These are phyloP conservation scores for Thalassaphorura encarpata DNA, from an alignment of 1,140 invertebrate species.

Conservation along the genomic window DNA sequence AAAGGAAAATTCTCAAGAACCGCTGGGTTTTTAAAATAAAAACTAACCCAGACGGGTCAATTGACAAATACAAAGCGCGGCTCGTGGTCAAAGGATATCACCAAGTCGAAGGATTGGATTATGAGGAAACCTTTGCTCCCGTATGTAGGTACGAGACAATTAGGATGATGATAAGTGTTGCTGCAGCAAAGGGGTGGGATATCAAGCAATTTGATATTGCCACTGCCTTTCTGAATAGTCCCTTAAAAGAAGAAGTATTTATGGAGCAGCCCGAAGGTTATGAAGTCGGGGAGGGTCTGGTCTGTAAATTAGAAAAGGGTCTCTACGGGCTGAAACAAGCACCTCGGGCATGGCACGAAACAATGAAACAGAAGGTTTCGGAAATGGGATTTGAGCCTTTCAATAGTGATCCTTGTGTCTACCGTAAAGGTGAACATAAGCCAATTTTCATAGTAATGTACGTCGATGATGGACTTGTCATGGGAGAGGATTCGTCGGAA, in stretches of 20 bases:
- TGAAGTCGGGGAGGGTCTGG: conserved; percentile 19
- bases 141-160: conserved; percentile 36
- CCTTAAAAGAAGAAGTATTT: conserved; percentile 38
- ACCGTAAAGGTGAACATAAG: not conserved
- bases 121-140: conserved; percentile 39
- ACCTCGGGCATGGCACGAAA: conserved; percentile 36
- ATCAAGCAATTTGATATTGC: conserved; percentile 36
- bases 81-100: conserved; percentile 37
- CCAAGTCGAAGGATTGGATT: conserved; percentile 38
- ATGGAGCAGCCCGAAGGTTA: conserved; percentile 38
- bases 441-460: conserved; percentile 37
- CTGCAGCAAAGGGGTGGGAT: conserved; percentile 34
- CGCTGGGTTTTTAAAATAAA: conserved; percentile 21
- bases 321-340: conserved; percentile 37
- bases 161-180: conserved; percentile 36
- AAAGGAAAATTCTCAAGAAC: conserved; percentile 25
- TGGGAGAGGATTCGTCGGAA: conserved; percentile 21
- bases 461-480: conserved; percentile 41
- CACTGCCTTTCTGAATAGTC: conserved; percentile 39
- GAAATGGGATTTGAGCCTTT: not conserved
- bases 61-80: conserved; percentile 33
- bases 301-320: conserved; percentile 30
- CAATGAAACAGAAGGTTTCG: conserved; percentile 20
- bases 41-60: not conserved
- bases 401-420: not conserved